phyloP scores from a whole-genome alignment of 2,797 vertebrate species.

The Phoxinus dragarum region DNA sequence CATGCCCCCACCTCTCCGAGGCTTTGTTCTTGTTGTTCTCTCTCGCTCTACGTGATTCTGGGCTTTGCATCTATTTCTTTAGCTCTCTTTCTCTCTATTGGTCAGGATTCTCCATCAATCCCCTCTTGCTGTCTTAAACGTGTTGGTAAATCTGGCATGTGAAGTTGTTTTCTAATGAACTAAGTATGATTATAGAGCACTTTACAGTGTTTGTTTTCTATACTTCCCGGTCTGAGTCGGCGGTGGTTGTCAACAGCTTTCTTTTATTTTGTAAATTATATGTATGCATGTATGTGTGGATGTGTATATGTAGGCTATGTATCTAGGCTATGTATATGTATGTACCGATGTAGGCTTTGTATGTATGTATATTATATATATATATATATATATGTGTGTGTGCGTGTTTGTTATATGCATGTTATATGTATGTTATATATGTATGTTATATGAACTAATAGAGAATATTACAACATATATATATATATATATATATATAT shows the following conservation, averaged over 20 bases:
- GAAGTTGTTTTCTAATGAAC: not conserved
- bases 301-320: too few relatives aligned
- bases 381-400: too few relatives aligned
- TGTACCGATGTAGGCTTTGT: too few relatives aligned
- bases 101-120: not conserved
- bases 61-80: slow-evolving; percentile 18
- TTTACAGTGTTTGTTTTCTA: not conserved
- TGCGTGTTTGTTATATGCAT: too few relatives aligned
- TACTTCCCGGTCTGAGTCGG: not conserved
- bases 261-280: not conserved
- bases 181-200: not conserved
- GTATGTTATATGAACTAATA: too few relatives aligned
- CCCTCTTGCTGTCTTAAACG: not conserved
- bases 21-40: slow-evolving; percentile 27
- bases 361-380: too few relatives aligned
- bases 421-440: too few relatives aligned
- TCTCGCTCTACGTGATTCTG: not conserved
- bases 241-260: not conserved
- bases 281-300: not conserved
- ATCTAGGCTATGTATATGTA: too few relatives aligned
- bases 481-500: too few relatives aligned
- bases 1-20: slow-evolving; percentile 40
- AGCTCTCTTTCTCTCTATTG: not conserved
- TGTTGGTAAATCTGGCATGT: not conserved
- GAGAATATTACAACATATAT: too few relatives aligned